phyloP scores from a whole-genome alignment of 2,888 invertebrate species.

The Scrobipalpa costella region DNA sequence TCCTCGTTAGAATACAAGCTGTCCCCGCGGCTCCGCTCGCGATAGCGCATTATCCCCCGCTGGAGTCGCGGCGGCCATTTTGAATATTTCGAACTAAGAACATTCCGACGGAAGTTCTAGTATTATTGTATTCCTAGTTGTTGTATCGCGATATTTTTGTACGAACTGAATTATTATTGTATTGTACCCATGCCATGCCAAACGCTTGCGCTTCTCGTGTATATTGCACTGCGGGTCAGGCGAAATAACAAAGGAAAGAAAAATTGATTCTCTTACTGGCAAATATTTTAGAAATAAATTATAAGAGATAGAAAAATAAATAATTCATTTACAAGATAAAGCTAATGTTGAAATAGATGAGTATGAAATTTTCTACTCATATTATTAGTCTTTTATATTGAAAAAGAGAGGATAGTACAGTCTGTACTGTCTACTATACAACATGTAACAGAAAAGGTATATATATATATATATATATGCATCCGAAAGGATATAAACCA shows the following conservation, averaged over 20 bases:
- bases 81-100: background rate
- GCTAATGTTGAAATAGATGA: no score
- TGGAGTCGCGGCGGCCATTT: constrained; percentile 3
- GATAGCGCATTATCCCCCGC: constrained; percentile 25
- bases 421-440: no score
- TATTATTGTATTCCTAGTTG: constrained; percentile 19
- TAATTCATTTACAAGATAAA: no score
- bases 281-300: no score
- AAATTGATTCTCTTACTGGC: no score
- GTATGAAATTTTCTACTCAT: no score
- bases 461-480: no score
- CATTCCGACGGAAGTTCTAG: background rate
- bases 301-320: no score
- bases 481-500: no score
- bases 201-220: constrained; percentile 30
- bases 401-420: no score
- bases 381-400: no score
- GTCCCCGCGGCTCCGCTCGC: background rate
- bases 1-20: background rate
- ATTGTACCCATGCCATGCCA: constrained; percentile 23
- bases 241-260: background rate
- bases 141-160: constrained; percentile 47
- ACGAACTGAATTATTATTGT: constrained; percentile 33
- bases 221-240: constrained; percentile 28
- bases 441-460: no score